phyloP scores from a whole-genome alignment of 1,140 invertebrate species.

The Leptinotarsa undecemlineata region DNA sequence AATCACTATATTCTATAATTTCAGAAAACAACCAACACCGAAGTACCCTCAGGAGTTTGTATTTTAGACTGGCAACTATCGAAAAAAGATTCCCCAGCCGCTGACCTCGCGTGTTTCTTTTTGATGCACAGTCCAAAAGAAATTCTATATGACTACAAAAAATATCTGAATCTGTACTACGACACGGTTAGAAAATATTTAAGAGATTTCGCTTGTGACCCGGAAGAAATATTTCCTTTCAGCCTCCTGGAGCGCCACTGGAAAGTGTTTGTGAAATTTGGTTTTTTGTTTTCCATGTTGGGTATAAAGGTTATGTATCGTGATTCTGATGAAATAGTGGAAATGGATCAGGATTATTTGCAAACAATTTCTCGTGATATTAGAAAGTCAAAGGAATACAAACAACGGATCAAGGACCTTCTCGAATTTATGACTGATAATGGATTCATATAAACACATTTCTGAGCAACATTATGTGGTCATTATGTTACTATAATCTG shows the following conservation, averaged over 20 bases:
- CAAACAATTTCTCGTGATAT: background rate
- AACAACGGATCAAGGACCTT: constrained; percentile 9
- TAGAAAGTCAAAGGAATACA: constrained; percentile 1
- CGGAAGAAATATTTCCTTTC: constrained; percentile 11
- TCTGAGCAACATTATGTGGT: too few relatives aligned
- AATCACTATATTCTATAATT: too few relatives aligned
- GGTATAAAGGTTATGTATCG: background rate
- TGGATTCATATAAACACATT: background rate
- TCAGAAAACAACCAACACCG: background rate
- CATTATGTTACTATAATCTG: too few relatives aligned
- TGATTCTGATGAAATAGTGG: constrained; percentile 10
- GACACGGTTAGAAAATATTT: background rate
- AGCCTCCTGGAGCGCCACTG: background rate
- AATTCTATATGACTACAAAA: constrained; percentile 15
- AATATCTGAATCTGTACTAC: constrained; percentile 7
- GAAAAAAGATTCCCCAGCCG: background rate
- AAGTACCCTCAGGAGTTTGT: constrained; percentile 4
- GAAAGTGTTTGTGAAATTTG: background rate
- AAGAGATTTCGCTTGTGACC: background rate
- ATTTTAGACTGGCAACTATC: constrained; percentile 20
- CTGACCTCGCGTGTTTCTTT: constrained; percentile 9
- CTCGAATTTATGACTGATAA: constrained; percentile 7
- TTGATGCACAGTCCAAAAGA: constrained; percentile 3
- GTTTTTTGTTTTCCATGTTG: background rate
- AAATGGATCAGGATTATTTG: background rate